Evolutionary conservation across 2,888 invertebrate species (phyloP).

Genomic region (Agrotis segetum): DNA sequence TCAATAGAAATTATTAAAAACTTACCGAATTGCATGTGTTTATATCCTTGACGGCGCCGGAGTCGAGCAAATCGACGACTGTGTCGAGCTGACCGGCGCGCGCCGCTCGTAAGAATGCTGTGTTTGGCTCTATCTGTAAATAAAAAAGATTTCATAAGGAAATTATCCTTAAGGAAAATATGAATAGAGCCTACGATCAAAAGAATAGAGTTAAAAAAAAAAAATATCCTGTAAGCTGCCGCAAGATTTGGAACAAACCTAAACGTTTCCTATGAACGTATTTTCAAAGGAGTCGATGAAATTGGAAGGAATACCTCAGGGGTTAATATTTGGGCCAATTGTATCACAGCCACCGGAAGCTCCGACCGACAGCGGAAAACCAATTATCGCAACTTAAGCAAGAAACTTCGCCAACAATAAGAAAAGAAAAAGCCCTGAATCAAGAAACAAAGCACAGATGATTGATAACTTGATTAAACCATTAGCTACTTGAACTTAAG

Average conservation of each 20-base stretch:
- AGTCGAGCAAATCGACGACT: slow-evolving; percentile 97
- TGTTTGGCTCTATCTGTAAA: slow-evolving; percentile 98
- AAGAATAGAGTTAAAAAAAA: background rate
- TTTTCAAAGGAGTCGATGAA: background rate
- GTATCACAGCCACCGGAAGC: background rate
- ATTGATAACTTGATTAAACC: slow-evolving; percentile 43
- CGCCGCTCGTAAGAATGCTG: slow-evolving; percentile 99
- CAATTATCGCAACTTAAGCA: background rate
- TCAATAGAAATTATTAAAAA: slow-evolving; percentile 45
- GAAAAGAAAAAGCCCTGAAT: background rate
- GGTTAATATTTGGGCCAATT: slow-evolving; percentile 2
- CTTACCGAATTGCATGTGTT: slow-evolving; percentile 99
- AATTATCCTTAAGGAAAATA: too few species aligned
- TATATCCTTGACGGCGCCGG: slow-evolving; percentile 97
- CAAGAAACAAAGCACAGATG: slow-evolving; percentile 12
- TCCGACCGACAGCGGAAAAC: background rate
- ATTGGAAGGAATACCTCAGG: slow-evolving; percentile 1
- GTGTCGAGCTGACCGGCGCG: slow-evolving; percentile 99
- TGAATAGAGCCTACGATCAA: too few species aligned
- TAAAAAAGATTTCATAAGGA: slow-evolving; percentile 39
- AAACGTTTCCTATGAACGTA: background rate
- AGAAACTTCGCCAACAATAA: background rate
- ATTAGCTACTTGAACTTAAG: slow-evolving; percentile 45
- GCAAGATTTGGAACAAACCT: background rate
- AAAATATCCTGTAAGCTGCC: too few species aligned